A percentile compares a stretch with the other conserved stretches of the same genome.
Evolutionary conservation across 2,797 vertebrate species (phyloP).

Genomic region (Lithobates pipiens): DNA sequence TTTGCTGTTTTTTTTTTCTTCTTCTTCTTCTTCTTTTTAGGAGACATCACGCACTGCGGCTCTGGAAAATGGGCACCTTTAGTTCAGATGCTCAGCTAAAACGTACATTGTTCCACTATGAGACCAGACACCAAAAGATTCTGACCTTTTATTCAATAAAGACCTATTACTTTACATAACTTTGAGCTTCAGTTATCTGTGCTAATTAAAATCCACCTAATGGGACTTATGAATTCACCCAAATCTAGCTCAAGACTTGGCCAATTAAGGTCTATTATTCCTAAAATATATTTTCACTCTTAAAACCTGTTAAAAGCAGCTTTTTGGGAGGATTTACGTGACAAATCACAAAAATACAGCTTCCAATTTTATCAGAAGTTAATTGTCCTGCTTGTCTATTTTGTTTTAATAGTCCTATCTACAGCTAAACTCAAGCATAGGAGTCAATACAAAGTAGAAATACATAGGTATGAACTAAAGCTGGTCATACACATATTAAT

Average conservation of each 20-base stretch:
- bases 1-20: conserved; percentile 1
- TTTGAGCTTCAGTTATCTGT: conserved; percentile 6
- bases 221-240: conserved; percentile 26
- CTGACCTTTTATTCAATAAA: conserved; percentile 34
- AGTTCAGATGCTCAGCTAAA: conserved; percentile 1
- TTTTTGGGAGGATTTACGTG: no score
- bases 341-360: neutral
- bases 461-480: neutral
- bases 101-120: conserved; percentile 14
- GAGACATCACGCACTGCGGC: conserved; percentile 20
- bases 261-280: conserved; percentile 18
- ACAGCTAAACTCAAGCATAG: neutral
- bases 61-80: conserved; percentile 11
- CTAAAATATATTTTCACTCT: neutral
- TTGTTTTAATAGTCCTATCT: neutral
- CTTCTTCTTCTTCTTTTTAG: neutral
- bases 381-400: neutral
- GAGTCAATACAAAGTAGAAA: neutral
- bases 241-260: conserved; percentile 12
- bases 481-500: no score
- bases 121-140: conserved; percentile 22
- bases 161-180: conserved; percentile 27
- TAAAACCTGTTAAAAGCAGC: conserved; percentile 1
- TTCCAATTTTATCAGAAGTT: neutral
- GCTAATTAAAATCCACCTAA: conserved; percentile 49